Evolutionary conservation across 2,888 invertebrate genomes (phyloP).

Genomic region (Chorisops tibialis): DNA sequence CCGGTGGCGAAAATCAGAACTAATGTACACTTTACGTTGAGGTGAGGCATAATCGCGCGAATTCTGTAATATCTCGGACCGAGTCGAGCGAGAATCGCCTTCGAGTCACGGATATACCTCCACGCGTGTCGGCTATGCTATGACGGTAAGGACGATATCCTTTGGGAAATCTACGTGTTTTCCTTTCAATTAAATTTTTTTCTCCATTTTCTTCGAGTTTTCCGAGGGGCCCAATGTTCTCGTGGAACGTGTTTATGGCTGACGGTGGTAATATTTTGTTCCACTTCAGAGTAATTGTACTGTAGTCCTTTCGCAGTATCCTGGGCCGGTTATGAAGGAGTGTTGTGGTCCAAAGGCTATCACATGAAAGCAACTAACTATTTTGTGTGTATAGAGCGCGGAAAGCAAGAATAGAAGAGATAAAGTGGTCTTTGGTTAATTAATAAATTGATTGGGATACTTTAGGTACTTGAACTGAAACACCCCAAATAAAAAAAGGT

Average conservation of each 20-base stretch:
- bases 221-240: neutral
- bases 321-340: too few relatives aligned
- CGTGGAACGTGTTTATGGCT: constrained; percentile 19
- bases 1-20: constrained; percentile 29
- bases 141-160: constrained; percentile 22
- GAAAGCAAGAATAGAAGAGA: neutral
- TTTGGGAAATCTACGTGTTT: constrained; percentile 28
- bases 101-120: constrained; percentile 3
- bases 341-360: too few relatives aligned
- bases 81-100: neutral
- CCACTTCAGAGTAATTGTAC: neutral
- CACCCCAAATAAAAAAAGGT: neutral
- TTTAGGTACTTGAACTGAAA: constrained; percentile 2
- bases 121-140: neutral
- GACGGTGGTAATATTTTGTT: constrained; percentile 18
- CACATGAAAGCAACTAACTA: neutral
- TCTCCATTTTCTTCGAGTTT: neutral
- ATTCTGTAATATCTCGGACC: neutral
- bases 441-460: constrained; percentile 33
- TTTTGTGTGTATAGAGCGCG: neutral
- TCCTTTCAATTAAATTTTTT: constrained; percentile 25
- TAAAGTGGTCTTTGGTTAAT: constrained; percentile 23
- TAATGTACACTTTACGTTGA: constrained; percentile 28
- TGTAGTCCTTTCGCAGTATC: neutral
- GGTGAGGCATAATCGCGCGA: neutral